phyloP scores from a whole-genome alignment of 2,888 invertebrate genomes.

The Agrotis segetum region DNA sequence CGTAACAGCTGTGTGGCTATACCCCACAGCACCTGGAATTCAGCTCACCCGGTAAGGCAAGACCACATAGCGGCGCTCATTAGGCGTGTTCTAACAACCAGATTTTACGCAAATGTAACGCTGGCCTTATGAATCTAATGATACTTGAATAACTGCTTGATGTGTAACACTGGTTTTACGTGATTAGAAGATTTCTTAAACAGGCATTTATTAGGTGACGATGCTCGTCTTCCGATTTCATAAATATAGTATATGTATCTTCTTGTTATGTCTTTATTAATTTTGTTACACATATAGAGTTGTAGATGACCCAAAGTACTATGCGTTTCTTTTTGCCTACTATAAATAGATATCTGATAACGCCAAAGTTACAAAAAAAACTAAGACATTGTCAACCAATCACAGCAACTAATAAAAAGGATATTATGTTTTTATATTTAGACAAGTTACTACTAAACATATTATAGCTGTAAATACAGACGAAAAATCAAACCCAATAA shows the following conservation, averaged over 20 bases:
- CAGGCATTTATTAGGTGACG: background rate
- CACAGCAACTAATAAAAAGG: too few relatives aligned
- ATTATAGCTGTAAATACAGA: background rate
- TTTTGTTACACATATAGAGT: too few relatives aligned
- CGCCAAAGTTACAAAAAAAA: too few relatives aligned
- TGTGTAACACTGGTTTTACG: conserved; percentile 13
- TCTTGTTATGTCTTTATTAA: too few relatives aligned
- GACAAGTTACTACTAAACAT: background rate
- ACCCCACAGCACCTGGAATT: conserved; percentile 8
- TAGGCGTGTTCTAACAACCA: conserved; percentile 39
- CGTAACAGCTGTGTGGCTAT: background rate
- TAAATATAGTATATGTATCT: background rate
- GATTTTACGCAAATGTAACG: conserved; percentile 35
- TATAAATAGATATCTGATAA: too few relatives aligned
- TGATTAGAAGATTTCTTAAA: background rate
- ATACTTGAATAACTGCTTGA: conserved; percentile 24
- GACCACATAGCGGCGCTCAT: conserved; percentile 25
- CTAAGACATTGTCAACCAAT: too few relatives aligned
- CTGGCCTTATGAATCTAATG: conserved; percentile 21
- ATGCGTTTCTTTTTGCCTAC: too few relatives aligned
- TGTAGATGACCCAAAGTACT: too few relatives aligned
- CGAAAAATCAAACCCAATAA: background rate
- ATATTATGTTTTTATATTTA: background rate
- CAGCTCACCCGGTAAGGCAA: conserved; percentile 28
- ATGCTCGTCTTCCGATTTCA: background rate